Evolutionary conservation across 2,113 vertebrate genomes (phyloP).

Genomic region (Nycticryphes semicollaris): DNA sequence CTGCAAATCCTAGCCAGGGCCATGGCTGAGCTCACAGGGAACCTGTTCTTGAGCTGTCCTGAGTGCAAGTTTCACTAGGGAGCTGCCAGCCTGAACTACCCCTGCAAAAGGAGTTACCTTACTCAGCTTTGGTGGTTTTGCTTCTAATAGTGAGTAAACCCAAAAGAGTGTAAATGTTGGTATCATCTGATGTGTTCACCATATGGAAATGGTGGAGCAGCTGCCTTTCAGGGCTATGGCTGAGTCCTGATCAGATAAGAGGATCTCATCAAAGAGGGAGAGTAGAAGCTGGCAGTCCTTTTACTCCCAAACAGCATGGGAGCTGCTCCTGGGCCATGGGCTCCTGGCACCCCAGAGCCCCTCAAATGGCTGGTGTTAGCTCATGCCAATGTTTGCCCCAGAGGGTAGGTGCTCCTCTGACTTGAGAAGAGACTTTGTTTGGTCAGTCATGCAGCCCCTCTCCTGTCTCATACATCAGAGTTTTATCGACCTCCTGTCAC

Average conservation of each 20-base stretch:
- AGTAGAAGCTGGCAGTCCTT: neutral
- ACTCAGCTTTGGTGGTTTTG: neutral
- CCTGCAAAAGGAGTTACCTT: neutral
- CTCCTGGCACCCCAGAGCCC: neutral
- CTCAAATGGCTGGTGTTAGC: fast-evolving
- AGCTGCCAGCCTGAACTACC: neutral
- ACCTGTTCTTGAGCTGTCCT: fast-evolving
- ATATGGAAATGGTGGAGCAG: fast-evolving
- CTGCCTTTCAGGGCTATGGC: neutral
- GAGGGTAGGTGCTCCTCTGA: fast-evolving
- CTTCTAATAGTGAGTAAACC: neutral
- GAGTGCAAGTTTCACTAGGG: fast-evolving
- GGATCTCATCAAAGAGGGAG: neutral
- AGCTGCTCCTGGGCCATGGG: neutral
- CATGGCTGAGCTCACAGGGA: neutral
- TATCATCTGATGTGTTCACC: neutral
- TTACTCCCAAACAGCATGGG: neutral
- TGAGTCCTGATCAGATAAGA: neutral
- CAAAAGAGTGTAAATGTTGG: neutral
- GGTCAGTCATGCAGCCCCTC: neutral
- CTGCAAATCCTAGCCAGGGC: fast-evolving
- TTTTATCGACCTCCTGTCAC: neutral
- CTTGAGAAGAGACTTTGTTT: neutral
- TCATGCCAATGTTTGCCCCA: neutral
- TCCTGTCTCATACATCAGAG: fast-evolving